These are phyloP conservation scores for Drosophila ercepeae DNA, from an alignment of 1,140 invertebrate genomes.

Conservation along the genomic window DNA sequence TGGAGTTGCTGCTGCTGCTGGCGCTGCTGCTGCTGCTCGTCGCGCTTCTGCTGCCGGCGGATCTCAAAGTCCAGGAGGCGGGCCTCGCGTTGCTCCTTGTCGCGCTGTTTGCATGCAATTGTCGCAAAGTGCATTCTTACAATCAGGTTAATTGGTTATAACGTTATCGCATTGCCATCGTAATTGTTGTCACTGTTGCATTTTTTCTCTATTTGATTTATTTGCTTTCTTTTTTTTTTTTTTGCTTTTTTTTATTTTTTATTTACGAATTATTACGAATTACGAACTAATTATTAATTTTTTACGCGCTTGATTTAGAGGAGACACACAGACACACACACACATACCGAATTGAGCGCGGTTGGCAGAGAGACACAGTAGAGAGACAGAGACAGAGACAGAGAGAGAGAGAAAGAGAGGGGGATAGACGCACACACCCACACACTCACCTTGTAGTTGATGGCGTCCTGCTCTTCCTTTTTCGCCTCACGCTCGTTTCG, in stretches of 20 bases:
- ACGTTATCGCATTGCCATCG: constrained; percentile 41
- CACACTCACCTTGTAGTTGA: constrained; percentile 83
- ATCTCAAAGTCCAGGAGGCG: constrained; percentile 83
- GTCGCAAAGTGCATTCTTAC: constrained; percentile 81
- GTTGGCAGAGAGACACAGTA: background rate
- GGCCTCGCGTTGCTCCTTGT: constrained; percentile 83
- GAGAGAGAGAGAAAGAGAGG: constrained; percentile 38
- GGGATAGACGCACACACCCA: constrained; percentile 51
- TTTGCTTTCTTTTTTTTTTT: background rate
- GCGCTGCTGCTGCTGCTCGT: constrained; percentile 81
- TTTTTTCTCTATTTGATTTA: background rate
- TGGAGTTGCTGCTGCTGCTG: constrained; percentile 77
- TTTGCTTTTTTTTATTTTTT: background rate
- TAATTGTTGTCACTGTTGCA: constrained; percentile 5
- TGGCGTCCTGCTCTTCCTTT: constrained; percentile 83
- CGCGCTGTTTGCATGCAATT: constrained; percentile 83
- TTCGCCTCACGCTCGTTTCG: constrained; percentile 83
- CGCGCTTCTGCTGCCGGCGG: constrained; percentile 82
- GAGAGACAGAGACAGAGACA: constrained; percentile 12
- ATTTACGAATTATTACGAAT: constrained; percentile 23
- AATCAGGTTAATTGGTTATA: constrained; percentile 46
- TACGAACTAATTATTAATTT: constrained; percentile 24
- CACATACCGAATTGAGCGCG: constrained; percentile 35
- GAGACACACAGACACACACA: constrained; percentile 36
- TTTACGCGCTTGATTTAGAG: constrained; percentile 19